Base-by-base conservation (phyloP, 2,797 vertebrate genomes). In the Buceros bicornis region DNA sequence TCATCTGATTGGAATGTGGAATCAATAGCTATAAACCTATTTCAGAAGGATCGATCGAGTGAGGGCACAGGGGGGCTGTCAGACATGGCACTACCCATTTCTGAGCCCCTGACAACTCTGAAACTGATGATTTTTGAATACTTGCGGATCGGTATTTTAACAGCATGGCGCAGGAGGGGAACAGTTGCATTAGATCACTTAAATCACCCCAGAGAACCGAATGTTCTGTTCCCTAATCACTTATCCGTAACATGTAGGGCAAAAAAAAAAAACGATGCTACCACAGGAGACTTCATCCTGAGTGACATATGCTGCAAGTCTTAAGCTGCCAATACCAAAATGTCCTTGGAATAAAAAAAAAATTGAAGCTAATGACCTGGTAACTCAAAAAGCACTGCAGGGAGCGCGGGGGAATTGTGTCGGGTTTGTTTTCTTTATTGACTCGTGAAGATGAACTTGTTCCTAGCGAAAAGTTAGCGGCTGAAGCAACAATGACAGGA, bases 21-120 rank as follows among this genome's bases (percentile, higher is more conserved):
- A 95, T 93, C 94, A 78, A 88, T 85, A 88, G 56, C 77, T 67
- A 81, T 73, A 81, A 93, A 81, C 17, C 57, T 33, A 15, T 48
- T 61, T 33, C 72, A 71, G 77, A 24, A 60, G 95, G 61, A 86
- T 83, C 2, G 2, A 91, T 43, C 1, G 13, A 56, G 33, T 7
- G 69, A 84, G 73, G 89, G 77, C 83, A 77, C 71, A 2, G n/a
- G 12, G 71, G 62, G 31, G 45, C 57, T 72, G 72, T 50, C 33
- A 80, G 40, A 47, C 2, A 4, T 17, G 60, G 76, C 16, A 51
- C 83, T 58, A 70, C 80, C 76, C 90, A 50, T 58, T 89, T 51
- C 82, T 37, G 24, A 79, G 70, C 53, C 64, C 50, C 74, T 61
- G 54, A 57, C 28, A 43, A 18, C 43, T 35, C 71, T 19, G 48